These are phyloP conservation scores for Cephalopterus ornatus DNA, from an alignment of 2,113 vertebrate species.

Conservation along the genomic window DNA sequence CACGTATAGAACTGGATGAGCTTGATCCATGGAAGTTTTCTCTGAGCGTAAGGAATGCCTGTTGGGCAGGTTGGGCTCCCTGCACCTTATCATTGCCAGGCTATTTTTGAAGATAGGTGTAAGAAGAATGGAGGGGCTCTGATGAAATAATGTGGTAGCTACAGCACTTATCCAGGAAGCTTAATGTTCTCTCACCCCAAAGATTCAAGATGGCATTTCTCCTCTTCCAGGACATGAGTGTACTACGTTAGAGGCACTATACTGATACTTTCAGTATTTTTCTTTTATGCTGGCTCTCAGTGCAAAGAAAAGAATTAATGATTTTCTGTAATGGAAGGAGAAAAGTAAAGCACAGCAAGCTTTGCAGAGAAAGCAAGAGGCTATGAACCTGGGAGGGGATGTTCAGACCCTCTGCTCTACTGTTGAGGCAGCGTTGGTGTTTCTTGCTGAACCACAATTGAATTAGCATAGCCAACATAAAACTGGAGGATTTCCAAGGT, in stretches of 20 bases:
- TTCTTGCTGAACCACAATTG: neutral
- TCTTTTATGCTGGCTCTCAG: neutral
- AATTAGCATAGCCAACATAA: neutral
- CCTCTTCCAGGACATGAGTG: neutral
- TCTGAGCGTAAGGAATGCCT: accelerated
- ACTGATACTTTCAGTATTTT: neutral
- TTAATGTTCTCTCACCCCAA: neutral
- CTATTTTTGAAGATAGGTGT: neutral
- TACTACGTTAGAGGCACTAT: neutral
- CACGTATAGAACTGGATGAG: neutral
- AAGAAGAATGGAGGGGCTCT: neutral
- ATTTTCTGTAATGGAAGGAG: neutral
- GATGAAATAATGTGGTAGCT: neutral
- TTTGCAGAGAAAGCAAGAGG: neutral
- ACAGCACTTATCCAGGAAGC: neutral
- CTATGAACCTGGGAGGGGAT: neutral
- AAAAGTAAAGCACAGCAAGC: neutral
- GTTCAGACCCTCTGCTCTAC: neutral
- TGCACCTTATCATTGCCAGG: neutral
- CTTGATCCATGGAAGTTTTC: neutral
- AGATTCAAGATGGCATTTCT: neutral
- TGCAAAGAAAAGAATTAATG: neutral
- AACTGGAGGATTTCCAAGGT: neutral
- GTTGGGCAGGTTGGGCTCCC: neutral
- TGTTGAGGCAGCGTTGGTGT: neutral